Percentiles rank a stretch among this genome's conserved stretches.
phyloP scores from a whole-genome alignment of 2,888 invertebrate genomes.

The Drosophila flavopinicola region DNA sequence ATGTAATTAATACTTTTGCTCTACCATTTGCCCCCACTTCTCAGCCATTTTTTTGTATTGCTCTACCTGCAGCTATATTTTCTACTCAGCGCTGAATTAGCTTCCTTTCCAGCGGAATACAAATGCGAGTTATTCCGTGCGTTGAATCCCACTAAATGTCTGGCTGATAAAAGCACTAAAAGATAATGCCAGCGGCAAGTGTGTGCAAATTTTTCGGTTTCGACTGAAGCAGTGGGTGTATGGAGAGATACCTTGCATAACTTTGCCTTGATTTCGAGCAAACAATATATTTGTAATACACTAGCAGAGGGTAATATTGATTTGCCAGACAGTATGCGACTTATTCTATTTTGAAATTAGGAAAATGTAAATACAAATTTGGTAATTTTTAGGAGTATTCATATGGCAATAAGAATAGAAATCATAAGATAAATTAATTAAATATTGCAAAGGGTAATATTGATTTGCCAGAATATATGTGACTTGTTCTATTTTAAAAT shows the following conservation, averaged over 20 bases:
- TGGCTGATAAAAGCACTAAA: constrained; percentile 67
- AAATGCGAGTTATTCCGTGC: constrained; percentile 42
- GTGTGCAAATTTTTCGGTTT: constrained; percentile 35
- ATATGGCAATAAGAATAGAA: too few relatives aligned
- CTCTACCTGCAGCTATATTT: constrained; percentile 45
- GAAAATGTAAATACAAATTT: too few relatives aligned
- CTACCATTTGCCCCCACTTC: constrained; percentile 12
- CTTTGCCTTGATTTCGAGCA: constrained; percentile 43
- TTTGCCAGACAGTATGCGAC: too few relatives aligned
- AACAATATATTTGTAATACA: constrained; percentile 15
- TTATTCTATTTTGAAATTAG: too few relatives aligned
- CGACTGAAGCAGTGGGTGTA: neutral
- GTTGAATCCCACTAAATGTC: constrained; percentile 34
- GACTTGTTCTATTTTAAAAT: too few relatives aligned
- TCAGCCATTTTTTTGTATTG: constrained; percentile 21
- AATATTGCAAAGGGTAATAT: too few relatives aligned
- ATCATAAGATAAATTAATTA: too few relatives aligned
- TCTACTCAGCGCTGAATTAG: constrained; percentile 53
- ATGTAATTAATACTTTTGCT: constrained; percentile 62
- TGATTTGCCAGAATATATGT: neutral
- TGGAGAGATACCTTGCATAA: constrained; percentile 30
- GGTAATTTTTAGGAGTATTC: too few relatives aligned
- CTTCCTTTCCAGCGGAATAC: constrained; percentile 49
- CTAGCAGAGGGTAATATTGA: neutral
- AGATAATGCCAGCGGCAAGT: constrained; percentile 60